Percentiles rank a stretch among this genome's conserved stretches.
Conservation (phyloP, 1,140 invertebrate genomes). For the Drosophila burlai region DNA sequence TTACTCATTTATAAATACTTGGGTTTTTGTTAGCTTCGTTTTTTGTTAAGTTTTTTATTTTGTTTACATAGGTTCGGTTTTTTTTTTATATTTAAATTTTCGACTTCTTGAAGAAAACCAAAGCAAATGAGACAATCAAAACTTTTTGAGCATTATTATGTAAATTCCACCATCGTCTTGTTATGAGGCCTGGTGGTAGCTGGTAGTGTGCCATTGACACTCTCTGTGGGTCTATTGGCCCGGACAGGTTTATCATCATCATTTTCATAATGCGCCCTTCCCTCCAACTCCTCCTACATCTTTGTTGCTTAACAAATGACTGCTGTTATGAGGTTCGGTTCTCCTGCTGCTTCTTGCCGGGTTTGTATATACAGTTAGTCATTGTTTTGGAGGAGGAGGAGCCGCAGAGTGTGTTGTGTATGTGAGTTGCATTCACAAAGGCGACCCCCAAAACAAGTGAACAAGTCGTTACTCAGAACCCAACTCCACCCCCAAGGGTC, state of each 20-base stretch:
- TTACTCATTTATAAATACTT: conserved; percentile 67
- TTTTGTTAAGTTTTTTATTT: conserved; percentile 43
- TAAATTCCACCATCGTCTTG: conserved; percentile 51
- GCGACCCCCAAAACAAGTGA: conserved; percentile 40
- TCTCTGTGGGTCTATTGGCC: conserved; percentile 36
- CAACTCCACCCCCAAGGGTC: not conserved
- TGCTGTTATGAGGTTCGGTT: conserved; percentile 57
- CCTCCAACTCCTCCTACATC: conserved; percentile 6
- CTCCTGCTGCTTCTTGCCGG: conserved; percentile 29
- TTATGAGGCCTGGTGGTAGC: conserved; percentile 15
- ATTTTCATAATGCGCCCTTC: conserved; percentile 46
- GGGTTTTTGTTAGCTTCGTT: not conserved
- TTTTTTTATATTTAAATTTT: conserved; percentile 61
- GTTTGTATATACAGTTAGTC: conserved; percentile 49
- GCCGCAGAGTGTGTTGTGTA: not conserved
- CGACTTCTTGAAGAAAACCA: conserved; percentile 59
- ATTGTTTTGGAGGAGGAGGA: conserved; percentile 30
- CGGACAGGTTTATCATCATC: conserved; percentile 77
- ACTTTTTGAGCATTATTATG: conserved; percentile 67
- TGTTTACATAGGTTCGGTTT: conserved; percentile 55
- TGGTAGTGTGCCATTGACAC: conserved; percentile 64
- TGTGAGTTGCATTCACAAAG: conserved; percentile 57
- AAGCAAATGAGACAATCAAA: conserved; percentile 48
- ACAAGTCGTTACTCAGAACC: conserved; percentile 29
- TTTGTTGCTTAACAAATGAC: conserved; percentile 54